Percentiles rank a stretch among this genome's conserved stretches.
These are phyloP conservation scores for silkworm (Bombyx mori) DNA, from an alignment of 1,140 invertebrate genomes.

Conservation along the genomic window ASM3026992v2 NC_085119.1:1213501-1214000, in stretches of 20 bases:
- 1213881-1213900: slow-evolving; percentile 27
- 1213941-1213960: background rate
- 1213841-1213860: slow-evolving; percentile 27
- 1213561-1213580: no score
- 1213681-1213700: no score
- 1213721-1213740: slow-evolving; percentile 24
- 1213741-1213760: slow-evolving; percentile 31
- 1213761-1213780: slow-evolving; percentile 59
- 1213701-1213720: background rate
- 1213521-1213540: no score
- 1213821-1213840: slow-evolving; percentile 45
- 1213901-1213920: background rate
- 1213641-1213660: no score
- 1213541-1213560: no score
- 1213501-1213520: no score
- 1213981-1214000: no score
- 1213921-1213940: background rate
- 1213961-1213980: no score
- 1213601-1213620: no score
- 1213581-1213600: no score
- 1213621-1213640: no score
- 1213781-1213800: slow-evolving; percentile 46
- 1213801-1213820: slow-evolving; percentile 45
- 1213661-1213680: no score
- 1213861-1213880: slow-evolving; percentile 20